Base-by-base conservation (phyloP, 2,113 vertebrate genomes). In the Thalassoma bifasciatum region DNA sequence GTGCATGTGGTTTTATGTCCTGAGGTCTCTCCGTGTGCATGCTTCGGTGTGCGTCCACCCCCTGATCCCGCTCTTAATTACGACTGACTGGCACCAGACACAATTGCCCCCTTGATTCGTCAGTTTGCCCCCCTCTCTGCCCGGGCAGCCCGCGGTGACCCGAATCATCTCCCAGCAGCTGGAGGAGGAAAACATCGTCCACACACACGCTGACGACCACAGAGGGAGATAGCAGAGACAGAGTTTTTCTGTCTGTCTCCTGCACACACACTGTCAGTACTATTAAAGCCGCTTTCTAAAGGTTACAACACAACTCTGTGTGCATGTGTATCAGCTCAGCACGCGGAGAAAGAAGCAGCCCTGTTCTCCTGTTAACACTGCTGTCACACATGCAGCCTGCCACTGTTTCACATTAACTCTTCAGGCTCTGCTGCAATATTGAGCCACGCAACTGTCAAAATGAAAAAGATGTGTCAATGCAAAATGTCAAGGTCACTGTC, bases 11-110 rank as follows among this genome's bases (percentile, higher is more conserved):
- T 78, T 86, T 74, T 37, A 82, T 76, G 86, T 89, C 72, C 70
- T 49, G 47, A 50, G 72, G 77, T 82, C 66, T 21, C 40, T 80
- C 75, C 26, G 68, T 65, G 75, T 83, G 83, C 23, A 54, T 68
- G 66, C 65, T 75, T 24, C 24, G 73, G 64, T 66, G 74, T n/a
- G 57, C 46, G 57, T 82, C 83, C 72, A 74, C 70, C 78, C 85
- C 95, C 95, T 93, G 94, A 95, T 95, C 95, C 95, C 94, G 95
- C 95, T 96, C 95, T 96, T 99, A 98, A 99, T 99, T 98, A 96
- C 95, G 94, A 97, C 96, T 96, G 96, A 96, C 96, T 98, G 97
- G 96, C 96, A 98, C 97, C 96, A 96, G 95, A 96, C 94, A 97
- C 96, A 96, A 96, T 96, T 94, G 92, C 93, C 94, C 95, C 93